Conservation (phyloP, 2,888 invertebrate genomes). For the Plagiodera versicolora region DNA sequence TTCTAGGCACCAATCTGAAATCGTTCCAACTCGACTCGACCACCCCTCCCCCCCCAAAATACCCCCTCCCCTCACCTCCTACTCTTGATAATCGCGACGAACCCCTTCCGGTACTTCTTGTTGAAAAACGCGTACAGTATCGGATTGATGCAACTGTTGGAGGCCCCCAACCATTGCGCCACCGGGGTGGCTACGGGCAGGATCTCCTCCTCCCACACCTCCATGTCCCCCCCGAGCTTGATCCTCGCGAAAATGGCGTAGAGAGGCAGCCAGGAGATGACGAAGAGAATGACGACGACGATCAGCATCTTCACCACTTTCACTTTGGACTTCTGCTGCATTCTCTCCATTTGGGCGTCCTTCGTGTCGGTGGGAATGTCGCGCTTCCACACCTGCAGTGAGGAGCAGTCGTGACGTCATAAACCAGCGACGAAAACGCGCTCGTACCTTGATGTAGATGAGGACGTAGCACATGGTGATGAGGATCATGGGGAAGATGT, state of each 20-base stretch:
- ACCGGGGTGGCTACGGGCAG: slow-evolving; percentile 82
- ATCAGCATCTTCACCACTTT: slow-evolving; percentile 95
- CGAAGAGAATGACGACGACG: slow-evolving; percentile 90
- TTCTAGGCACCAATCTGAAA: too few species aligned
- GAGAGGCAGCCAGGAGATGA: slow-evolving; percentile 89
- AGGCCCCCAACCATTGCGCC: slow-evolving; percentile 90
- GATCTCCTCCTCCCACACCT: slow-evolving; percentile 78
- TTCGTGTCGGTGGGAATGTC: slow-evolving; percentile 89
- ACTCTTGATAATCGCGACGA: slow-evolving; percentile 84
- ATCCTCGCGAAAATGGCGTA: slow-evolving; percentile 87
- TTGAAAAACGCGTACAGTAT: slow-evolving; percentile 94
- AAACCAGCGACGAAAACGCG: too few species aligned
- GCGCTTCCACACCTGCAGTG: slow-evolving; percentile 69
- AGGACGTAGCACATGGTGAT: slow-evolving; percentile 90
- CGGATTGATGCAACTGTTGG: slow-evolving; percentile 95
- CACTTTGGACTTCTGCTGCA: slow-evolving; percentile 93
- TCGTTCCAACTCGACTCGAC: too few species aligned
- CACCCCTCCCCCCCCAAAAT: too few species aligned
- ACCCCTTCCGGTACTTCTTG: slow-evolving; percentile 88
- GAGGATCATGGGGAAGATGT: slow-evolving; percentile 86
- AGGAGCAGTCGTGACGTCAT: too few species aligned
- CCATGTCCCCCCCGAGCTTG: slow-evolving; percentile 76
- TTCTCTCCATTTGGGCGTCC: slow-evolving; percentile 87
- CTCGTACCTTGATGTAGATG: slow-evolving; percentile 75
- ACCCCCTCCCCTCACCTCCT: slow-evolving; percentile 64